phyloP scores from a whole-genome alignment of 2,797 vertebrate species.

The Remorina albescens region DNA sequence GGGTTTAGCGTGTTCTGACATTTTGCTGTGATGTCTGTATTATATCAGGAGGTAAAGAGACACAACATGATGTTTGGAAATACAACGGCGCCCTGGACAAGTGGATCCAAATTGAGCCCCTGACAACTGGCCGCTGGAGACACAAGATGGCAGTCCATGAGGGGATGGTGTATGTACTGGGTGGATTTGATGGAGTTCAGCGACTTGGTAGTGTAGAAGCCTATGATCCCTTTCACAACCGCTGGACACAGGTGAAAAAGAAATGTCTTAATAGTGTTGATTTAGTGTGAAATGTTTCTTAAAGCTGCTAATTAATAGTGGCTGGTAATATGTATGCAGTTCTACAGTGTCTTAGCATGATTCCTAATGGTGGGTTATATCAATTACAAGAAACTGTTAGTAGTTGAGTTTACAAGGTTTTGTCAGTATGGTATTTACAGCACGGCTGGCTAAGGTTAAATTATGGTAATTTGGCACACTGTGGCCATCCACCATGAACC shows the following conservation, averaged over 20 bases:
- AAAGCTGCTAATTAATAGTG: not conserved
- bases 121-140: slow-evolving; percentile 92
- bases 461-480: not conserved
- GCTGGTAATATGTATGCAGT: no score
- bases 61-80: slow-evolving; percentile 96
- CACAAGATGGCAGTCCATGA: slow-evolving; percentile 96
- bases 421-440: not conserved
- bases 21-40: not conserved
- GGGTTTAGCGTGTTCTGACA: not conserved
- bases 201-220: slow-evolving; percentile 93
- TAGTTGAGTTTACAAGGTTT: not conserved
- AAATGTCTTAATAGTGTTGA: no score
- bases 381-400: no score
- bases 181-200: slow-evolving; percentile 93
- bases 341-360: not conserved
- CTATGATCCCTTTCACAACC: slow-evolving; percentile 97
- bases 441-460: no score
- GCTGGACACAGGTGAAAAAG: slow-evolving; percentile 92
- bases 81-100: slow-evolving; percentile 97
- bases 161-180: slow-evolving; percentile 92
- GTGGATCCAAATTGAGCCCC: slow-evolving; percentile 95
- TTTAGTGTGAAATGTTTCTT: not conserved
- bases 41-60: slow-evolving; percentile 94
- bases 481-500: no score
- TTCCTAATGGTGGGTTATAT: not conserved